phyloP scores from a whole-genome alignment of 2,113 vertebrate genomes.

The Girardinichthys multiradiatus region DNA sequence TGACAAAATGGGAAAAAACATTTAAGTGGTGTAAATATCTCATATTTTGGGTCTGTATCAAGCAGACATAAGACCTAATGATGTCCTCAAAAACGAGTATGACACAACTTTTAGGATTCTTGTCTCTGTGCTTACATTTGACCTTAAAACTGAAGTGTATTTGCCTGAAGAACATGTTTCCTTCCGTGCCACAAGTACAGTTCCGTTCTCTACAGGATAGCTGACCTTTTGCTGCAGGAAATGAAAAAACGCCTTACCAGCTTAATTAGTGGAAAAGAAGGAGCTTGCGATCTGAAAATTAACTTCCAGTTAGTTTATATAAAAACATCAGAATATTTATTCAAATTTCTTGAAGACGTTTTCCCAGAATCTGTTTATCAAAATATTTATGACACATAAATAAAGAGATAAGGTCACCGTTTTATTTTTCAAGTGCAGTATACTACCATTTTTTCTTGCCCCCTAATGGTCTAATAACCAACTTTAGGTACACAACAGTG shows the following conservation, averaged over 20 bases:
- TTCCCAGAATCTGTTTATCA: background rate
- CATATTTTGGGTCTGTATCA: constrained; percentile 1
- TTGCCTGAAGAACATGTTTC: background rate
- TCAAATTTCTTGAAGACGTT: background rate
- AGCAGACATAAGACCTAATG: background rate
- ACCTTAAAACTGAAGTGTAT: background rate
- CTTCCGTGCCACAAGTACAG: background rate
- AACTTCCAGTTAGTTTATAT: background rate
- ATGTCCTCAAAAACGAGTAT: too few species aligned
- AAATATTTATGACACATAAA: background rate
- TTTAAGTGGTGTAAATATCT: background rate
- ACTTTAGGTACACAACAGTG: constrained; percentile 38
- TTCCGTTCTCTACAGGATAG: background rate
- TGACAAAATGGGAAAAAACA: background rate
- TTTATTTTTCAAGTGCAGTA: background rate
- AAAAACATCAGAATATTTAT: background rate
- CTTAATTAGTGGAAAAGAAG: constrained; percentile 1
- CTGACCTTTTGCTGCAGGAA: background rate
- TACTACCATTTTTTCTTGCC: constrained; percentile 27
- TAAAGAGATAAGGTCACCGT: background rate
- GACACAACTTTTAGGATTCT: background rate
- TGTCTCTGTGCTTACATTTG: background rate
- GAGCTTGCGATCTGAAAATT: background rate
- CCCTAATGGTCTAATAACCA: constrained; percentile 10
- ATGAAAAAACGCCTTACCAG: background rate